phyloP scores from a whole-genome alignment of 1,140 invertebrate species.

The Neodiprion pinetum region DNA sequence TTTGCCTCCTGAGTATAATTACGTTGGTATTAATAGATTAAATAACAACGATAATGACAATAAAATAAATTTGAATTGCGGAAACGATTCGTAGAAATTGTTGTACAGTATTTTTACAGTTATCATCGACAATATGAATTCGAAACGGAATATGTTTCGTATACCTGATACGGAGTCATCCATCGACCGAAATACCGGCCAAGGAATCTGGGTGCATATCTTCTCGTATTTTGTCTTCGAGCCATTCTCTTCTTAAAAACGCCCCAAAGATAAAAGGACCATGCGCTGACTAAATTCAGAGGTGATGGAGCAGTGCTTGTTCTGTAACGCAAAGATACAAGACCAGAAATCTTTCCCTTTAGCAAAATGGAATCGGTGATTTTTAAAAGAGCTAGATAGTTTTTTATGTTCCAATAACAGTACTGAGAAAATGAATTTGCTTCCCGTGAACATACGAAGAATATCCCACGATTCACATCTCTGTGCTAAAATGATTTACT shows the following conservation, averaged over 20 bases:
- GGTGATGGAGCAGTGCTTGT: slow-evolving; percentile 96
- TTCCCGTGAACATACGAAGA: background rate
- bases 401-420: background rate
- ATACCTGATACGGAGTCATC: background rate
- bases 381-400: slow-evolving; percentile 10
- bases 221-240: slow-evolving; percentile 18
- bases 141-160: background rate
- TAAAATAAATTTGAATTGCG: background rate
- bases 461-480: background rate
- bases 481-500: slow-evolving; percentile 9
- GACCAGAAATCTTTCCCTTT: background rate
- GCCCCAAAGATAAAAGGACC: slow-evolving; percentile 81
- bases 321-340: slow-evolving; percentile 55
- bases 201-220: background rate
- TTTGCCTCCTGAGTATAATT: slow-evolving; percentile 38
- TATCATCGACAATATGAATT: too few relatives aligned
- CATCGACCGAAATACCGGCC: background rate
- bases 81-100: too few relatives aligned
- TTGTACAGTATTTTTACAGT: too few relatives aligned
- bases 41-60: slow-evolving; percentile 3
- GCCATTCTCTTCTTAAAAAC: slow-evolving; percentile 34
- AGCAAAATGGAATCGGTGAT: too few relatives aligned
- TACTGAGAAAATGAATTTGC: too few relatives aligned
- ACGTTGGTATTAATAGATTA: background rate
- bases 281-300: slow-evolving; percentile 93